Percentiles rank a stretch among this genome's conserved stretches.
These are phyloP conservation scores for Nematopogon swammerdamellus DNA, from an alignment of 2,888 invertebrate genomes.

Conservation along the genomic window DNA sequence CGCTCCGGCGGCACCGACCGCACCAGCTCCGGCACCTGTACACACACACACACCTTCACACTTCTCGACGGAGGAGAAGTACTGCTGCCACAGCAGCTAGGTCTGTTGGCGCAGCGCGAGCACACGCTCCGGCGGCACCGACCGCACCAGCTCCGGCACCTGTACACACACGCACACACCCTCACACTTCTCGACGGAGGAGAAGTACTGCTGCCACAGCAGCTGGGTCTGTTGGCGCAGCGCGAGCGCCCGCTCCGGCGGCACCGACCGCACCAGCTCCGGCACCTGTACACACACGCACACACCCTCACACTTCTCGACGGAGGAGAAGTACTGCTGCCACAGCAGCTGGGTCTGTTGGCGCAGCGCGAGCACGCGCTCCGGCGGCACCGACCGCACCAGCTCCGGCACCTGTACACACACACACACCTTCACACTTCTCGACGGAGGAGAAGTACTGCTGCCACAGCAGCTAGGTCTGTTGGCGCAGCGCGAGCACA, in stretches of 20 bases:
- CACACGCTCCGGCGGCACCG: conserved; percentile 78
- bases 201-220: too few relatives aligned
- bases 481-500: conserved; percentile 84
- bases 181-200: conserved; percentile 80
- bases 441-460: conserved; percentile 96
- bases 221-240: too few relatives aligned
- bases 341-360: too few relatives aligned
- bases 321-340: too few relatives aligned
- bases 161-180: conserved; percentile 25
- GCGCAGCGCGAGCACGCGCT: too few relatives aligned
- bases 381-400: too few relatives aligned
- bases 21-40: conserved; percentile 86
- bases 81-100: conserved; percentile 93
- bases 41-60: conserved; percentile 23
- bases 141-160: conserved; percentile 91
- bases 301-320: conserved; percentile 48
- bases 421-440: too few relatives aligned
- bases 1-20: conserved; percentile 80
- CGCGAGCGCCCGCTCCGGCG: too few relatives aligned
- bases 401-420: too few relatives aligned
- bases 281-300: too few relatives aligned
- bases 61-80: conserved; percentile 96
- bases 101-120: conserved; percentile 89
- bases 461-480: conserved; percentile 94
- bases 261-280: too few relatives aligned